Base-by-base conservation (phyloP, 2,797 vertebrate species). In the Cyprinodon diabolis region DNA sequence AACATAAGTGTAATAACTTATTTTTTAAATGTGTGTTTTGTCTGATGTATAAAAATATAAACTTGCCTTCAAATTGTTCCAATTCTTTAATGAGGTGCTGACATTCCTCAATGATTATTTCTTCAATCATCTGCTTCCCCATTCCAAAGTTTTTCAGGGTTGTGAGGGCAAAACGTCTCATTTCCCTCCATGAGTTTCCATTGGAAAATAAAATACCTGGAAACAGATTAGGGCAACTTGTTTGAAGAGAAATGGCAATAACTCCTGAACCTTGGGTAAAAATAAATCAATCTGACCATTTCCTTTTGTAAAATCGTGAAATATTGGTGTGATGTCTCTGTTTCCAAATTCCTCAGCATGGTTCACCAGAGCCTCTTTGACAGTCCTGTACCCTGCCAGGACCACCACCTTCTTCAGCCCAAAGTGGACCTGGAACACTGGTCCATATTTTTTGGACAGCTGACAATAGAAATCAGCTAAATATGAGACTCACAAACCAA, bases 61-160 rank as follows among this genome's bases (percentile, higher is more conserved):
- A 1, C 5, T 69, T 77, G 93, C 93, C 93, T 76, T 85, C 17
- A 80, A 86, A 62, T 48, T 69, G 48, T 11, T 89, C 75, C 73
- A 94, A 89, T 49, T 85, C 84, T 65, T 90, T 71, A 43, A 81
- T 81, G 5, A 94, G 66, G 74, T 80, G 57, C 0, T 15, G 47
- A 17, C 78, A 80, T 71, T 94, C 94, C 21, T 91, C 91, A 10
- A 80, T 71, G 25, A 93, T 93, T 78, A 71, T 93, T n/a, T 70
- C 81, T 52, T 93, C 91, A 56, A 49, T 88, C 1, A 77, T 54
- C 72, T 30, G 91, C 76, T 87, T 94, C 45, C 93, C 92, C 92
- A 93, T 94, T 62, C 93, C 91, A 79, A 94, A 91, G 43, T 93
- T 90, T 63, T 75, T 91, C 14, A 95, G 83, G 1, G 77, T 94